phyloP scores from a whole-genome alignment of 2,888 invertebrate species.

The Neelides folsomi region DNA sequence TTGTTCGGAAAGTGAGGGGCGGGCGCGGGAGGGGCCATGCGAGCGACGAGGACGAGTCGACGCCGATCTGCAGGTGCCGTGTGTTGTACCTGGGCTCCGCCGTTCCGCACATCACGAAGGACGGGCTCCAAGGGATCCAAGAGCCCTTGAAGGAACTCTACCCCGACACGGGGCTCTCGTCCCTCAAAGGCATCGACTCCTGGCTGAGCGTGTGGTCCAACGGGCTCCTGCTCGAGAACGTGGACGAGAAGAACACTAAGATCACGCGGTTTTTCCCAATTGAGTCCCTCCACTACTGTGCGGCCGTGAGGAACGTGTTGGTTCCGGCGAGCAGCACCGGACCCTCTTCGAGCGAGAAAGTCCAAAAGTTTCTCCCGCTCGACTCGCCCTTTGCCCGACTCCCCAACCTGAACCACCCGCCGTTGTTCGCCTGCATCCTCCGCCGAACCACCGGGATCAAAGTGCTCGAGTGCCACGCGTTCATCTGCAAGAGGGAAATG shows the following conservation, averaged over 20 bases:
- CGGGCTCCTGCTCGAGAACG: slow-evolving; percentile 86
- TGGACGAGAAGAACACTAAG: slow-evolving; percentile 86
- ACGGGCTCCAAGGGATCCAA: slow-evolving; percentile 92
- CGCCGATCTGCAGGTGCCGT: slow-evolving; percentile 90
- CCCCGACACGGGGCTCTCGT: slow-evolving; percentile 80
- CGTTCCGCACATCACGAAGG: slow-evolving; percentile 93
- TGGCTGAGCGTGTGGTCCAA: slow-evolving; percentile 97
- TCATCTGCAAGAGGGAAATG: slow-evolving; percentile 90
- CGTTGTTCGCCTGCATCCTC: slow-evolving; percentile 90
- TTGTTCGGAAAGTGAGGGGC: slow-evolving; percentile 29
- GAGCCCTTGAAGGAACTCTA: slow-evolving; percentile 91
- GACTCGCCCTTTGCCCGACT: slow-evolving; percentile 92
- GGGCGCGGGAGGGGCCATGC: slow-evolving; percentile 28
- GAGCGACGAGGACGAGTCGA: slow-evolving; percentile 51
- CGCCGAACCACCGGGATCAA: slow-evolving; percentile 92
- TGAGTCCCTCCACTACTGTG: slow-evolving; percentile 87
- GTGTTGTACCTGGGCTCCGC: slow-evolving; percentile 92
- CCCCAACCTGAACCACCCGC: slow-evolving; percentile 85
- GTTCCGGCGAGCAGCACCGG: slow-evolving; percentile 45
- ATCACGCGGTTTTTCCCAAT: slow-evolving; percentile 93
- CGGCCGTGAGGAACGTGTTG: slow-evolving; percentile 77
- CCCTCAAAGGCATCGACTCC: slow-evolving; percentile 81
- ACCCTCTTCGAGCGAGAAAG: slow-evolving; percentile 44
- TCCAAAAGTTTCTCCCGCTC: slow-evolving; percentile 79
- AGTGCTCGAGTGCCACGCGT: slow-evolving; percentile 96